Conservation (phyloP, 2,888 invertebrate species). For the Steinernema carpocapsae region DNA sequence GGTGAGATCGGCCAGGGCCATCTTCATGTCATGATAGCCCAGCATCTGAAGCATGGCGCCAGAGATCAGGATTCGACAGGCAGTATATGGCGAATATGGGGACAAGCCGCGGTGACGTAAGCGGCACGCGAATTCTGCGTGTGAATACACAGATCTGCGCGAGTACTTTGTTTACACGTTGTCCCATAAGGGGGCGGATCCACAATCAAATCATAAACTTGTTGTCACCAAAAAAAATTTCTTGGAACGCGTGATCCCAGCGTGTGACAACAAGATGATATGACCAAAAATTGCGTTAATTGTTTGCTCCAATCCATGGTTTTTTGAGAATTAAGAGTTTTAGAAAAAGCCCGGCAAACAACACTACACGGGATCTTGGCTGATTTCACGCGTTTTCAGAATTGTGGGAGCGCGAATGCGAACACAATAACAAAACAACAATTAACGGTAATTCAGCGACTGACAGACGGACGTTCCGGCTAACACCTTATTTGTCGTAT, state of each 20-base stretch:
- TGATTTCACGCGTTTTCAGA: no score
- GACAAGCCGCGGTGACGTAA: background rate
- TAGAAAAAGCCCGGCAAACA: background rate
- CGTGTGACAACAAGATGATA: background rate
- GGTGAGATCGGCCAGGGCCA: slow-evolving; percentile 47
- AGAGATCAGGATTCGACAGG: background rate
- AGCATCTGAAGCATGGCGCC: slow-evolving; percentile 22
- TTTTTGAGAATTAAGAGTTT: background rate
- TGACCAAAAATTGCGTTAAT: background rate
- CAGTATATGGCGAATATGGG: background rate
- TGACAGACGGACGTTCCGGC: no score
- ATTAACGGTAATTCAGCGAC: no score
- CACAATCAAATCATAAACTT: slow-evolving; percentile 1
- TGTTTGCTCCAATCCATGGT: background rate
- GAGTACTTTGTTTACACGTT: background rate
- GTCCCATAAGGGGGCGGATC: background rate
- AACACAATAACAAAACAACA: no score
- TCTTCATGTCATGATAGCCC: slow-evolving; percentile 47
- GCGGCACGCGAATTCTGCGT: no score
- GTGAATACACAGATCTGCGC: no score
- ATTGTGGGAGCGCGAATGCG: no score
- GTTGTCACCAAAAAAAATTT: background rate
- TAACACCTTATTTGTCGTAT: no score
- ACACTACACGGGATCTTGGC: background rate
- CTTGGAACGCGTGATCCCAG: background rate